Percentiles rank a stretch among this genome's conserved stretches.
These are phyloP conservation scores for Melanostoma scalare DNA, from an alignment of 2,888 invertebrate genomes.

Conservation along the genomic window DNA sequence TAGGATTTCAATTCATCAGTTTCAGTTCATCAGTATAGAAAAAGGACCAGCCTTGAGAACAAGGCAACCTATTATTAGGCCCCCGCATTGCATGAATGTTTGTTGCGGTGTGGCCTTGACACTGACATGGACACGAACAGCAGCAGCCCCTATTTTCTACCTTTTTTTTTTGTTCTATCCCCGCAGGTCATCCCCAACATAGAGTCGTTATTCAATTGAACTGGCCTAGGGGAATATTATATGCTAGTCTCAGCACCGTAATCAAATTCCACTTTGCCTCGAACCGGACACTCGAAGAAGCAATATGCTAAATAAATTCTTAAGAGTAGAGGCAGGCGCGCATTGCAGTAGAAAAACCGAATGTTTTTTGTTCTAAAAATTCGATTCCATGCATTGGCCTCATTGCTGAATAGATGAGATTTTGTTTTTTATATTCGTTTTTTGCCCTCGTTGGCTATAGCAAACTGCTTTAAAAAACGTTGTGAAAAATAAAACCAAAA, in stretches of 20 bases:
- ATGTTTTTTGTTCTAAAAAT: background rate
- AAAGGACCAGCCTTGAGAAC: slow-evolving; percentile 40
- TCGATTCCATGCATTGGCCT: background rate
- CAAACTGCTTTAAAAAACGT: too few relatives aligned
- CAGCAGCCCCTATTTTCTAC: slow-evolving; percentile 19
- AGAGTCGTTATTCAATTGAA: slow-evolving; percentile 53
- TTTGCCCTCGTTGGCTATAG: background rate
- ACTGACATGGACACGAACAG: slow-evolving; percentile 34
- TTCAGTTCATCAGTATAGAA: background rate
- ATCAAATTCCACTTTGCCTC: slow-evolving; percentile 12
- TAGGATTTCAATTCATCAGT: background rate
- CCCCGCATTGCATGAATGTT: slow-evolving; percentile 25
- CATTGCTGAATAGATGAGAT: background rate
- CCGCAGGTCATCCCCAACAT: slow-evolving; percentile 9
- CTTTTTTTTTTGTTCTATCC: slow-evolving; percentile 26
- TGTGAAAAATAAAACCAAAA: too few relatives aligned
- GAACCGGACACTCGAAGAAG: slow-evolving; percentile 14
- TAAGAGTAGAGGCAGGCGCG: slow-evolving; percentile 27
- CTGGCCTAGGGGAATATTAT: slow-evolving; percentile 8
- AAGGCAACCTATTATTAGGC: slow-evolving; percentile 15
- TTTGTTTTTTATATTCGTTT: slow-evolving; percentile 6
- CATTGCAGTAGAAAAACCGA: slow-evolving; percentile 42
- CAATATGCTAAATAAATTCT: slow-evolving; percentile 35
- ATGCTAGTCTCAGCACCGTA: slow-evolving; percentile 18
- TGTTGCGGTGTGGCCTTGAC: slow-evolving; percentile 41